These are phyloP conservation scores for Nycticebus coucang DNA, from an alignment of 2,113 vertebrate species.

Conservation along the genomic window DNA sequence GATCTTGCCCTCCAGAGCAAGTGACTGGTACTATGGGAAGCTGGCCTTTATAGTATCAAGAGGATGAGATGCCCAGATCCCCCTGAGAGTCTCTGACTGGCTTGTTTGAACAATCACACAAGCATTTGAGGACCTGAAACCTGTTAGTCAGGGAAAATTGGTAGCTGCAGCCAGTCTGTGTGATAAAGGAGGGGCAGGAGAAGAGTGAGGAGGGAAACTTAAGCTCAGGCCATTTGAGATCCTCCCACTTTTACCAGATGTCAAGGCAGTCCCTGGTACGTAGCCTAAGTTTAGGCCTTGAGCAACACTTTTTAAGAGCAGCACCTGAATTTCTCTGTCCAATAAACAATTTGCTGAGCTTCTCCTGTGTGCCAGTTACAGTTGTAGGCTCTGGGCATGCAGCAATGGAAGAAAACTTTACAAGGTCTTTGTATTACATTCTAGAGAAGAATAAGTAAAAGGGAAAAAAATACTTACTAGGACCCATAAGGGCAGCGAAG, in stretches of 20 bases:
- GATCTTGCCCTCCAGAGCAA: background rate
- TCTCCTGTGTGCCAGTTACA: background rate
- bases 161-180: background rate
- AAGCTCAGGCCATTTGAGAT: background rate
- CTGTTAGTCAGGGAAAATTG: background rate
- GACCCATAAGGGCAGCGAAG: background rate
- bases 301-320: background rate
- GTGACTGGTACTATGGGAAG: background rate
- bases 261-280: background rate
- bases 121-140: background rate
- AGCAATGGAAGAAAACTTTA: background rate
- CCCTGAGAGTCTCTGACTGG: background rate
- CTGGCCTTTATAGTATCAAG: background rate
- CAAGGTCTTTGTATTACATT: background rate
- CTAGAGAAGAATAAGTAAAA: background rate
- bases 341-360: background rate
- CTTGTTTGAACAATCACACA: background rate
- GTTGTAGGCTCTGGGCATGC: background rate
- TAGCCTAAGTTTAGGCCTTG: background rate
- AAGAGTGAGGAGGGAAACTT: background rate
- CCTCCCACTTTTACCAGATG: background rate
- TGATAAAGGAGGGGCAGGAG: background rate
- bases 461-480: background rate
- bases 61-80: background rate
- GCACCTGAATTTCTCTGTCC: background rate